A percentile compares a stretch with the other conserved stretches of the same genome.
Evolutionary conservation across 2,888 invertebrate genomes (phyloP).

Genomic region (Epicampocera succincta): DNA sequence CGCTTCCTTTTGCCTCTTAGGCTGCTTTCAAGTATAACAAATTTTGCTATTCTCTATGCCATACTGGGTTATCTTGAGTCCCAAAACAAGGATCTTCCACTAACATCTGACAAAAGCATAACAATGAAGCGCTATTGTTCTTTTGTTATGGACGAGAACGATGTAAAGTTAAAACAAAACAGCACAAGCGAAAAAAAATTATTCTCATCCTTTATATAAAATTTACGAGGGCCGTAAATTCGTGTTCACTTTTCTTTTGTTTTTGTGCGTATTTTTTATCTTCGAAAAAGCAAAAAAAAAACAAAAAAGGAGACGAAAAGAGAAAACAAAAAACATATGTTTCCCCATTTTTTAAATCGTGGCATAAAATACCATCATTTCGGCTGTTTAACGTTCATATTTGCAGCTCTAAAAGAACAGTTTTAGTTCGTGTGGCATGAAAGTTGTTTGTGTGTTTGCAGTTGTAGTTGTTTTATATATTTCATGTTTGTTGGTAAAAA

Average conservation of each 20-base stretch:
- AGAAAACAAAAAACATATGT: slow-evolving; percentile 60
- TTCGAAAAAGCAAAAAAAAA: slow-evolving; percentile 7
- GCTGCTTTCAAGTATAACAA: not conserved
- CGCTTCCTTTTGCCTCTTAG: not conserved
- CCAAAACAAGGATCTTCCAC: not conserved
- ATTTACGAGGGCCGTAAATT: slow-evolving; percentile 64
- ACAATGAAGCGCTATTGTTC: slow-evolving; percentile 49
- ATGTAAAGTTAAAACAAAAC: not conserved
- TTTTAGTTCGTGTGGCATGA: not conserved
- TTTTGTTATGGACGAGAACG: slow-evolving; percentile 39
- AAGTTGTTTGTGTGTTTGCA: too few species aligned
- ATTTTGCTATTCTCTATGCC: not conserved
- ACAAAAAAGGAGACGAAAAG: not conserved
- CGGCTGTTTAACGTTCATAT: slow-evolving; percentile 55
- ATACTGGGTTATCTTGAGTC: slow-evolving; percentile 5
- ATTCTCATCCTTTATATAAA: slow-evolving; percentile 28
- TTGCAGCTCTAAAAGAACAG: not conserved
- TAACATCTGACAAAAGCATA: not conserved
- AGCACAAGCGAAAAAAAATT: slow-evolving; percentile 24
- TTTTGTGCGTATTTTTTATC: slow-evolving; percentile 24
- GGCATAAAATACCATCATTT: slow-evolving; percentile 58
- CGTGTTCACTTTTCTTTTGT: slow-evolving; percentile 15
- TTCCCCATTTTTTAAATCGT: slow-evolving; percentile 38
- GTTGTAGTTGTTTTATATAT: not conserved
- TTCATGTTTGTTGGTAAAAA: not conserved